Conservation (phyloP, 2,888 invertebrate genomes). For the Epirrhoe tristata region DNA sequence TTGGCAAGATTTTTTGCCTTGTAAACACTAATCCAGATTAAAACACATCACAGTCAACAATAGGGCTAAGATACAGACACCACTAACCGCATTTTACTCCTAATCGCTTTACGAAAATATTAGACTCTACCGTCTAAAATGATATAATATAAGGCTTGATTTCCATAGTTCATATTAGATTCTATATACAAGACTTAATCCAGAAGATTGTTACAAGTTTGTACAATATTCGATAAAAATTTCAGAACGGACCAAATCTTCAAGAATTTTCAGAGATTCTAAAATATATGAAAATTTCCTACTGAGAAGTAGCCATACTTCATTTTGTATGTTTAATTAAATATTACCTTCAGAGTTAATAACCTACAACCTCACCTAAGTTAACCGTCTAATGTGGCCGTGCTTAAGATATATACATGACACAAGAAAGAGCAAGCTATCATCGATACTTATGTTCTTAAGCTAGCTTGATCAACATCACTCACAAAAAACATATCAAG, state of each 20-base stretch:
- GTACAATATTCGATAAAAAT: background rate
- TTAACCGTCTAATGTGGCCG: too few relatives aligned
- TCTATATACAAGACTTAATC: background rate
- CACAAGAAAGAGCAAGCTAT: too few relatives aligned
- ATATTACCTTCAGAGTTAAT: too few relatives aligned
- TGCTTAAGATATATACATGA: too few relatives aligned
- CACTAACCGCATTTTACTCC: constrained; percentile 43
- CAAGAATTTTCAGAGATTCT: too few relatives aligned
- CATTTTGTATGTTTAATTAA: too few relatives aligned
- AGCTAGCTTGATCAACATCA: too few relatives aligned
- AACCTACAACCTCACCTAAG: too few relatives aligned
- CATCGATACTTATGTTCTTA: too few relatives aligned
- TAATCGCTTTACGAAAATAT: constrained; percentile 27
- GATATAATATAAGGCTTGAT: constrained; percentile 13
- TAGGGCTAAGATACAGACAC: constrained; percentile 52
- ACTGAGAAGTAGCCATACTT: too few relatives aligned
- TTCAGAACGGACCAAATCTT: background rate
- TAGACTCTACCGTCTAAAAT: constrained; percentile 15
- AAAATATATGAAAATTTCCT: too few relatives aligned
- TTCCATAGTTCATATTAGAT: background rate
- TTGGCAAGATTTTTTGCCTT: constrained; percentile 35
- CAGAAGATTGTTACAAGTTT: background rate
- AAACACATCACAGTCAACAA: constrained; percentile 61
- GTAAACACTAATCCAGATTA: constrained; percentile 40
- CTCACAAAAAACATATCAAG: too few relatives aligned